Percentiles rank a stretch among this genome's conserved stretches.
phyloP scores from a whole-genome alignment of 2,888 invertebrate genomes.

The Caenorhabditis auriculariae region DNA sequence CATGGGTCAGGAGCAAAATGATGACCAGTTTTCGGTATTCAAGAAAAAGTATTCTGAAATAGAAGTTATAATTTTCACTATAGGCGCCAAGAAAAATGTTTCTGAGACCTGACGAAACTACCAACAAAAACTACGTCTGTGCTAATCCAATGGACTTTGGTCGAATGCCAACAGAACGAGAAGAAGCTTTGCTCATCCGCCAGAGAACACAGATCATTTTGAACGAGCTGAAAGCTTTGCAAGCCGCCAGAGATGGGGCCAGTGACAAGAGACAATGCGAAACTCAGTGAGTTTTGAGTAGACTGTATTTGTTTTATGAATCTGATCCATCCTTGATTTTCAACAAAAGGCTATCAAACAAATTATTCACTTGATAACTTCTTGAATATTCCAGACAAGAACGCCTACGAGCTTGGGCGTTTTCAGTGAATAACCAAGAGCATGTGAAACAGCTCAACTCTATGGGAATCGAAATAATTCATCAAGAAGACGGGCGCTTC shows the following conservation, averaged over 20 bases:
- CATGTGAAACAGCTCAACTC: slow-evolving; percentile 83
- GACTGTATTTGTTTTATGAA: background rate
- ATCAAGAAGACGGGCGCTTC: slow-evolving; percentile 84
- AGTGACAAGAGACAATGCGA: slow-evolving; percentile 14
- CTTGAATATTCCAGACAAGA: slow-evolving; percentile 49
- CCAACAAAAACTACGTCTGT: slow-evolving; percentile 22
- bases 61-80: background rate
- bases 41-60: too few relatives aligned
- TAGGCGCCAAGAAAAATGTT: slow-evolving; percentile 22
- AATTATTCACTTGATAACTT: too few relatives aligned
- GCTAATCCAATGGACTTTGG: slow-evolving; percentile 34
- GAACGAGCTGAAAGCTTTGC: slow-evolving; percentile 24
- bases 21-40: background rate
- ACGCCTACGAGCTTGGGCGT: slow-evolving; percentile 65
- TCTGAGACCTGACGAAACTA: slow-evolving; percentile 23
- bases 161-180: slow-evolving; percentile 22
- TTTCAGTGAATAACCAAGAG: slow-evolving; percentile 79
- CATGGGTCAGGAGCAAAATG: slow-evolving; percentile 22
- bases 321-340: too few relatives aligned
- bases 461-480: slow-evolving; percentile 91
- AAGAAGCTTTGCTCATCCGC: slow-evolving; percentile 33
- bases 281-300: slow-evolving; percentile 22
- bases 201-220: slow-evolving; percentile 42
- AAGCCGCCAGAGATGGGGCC: background rate
- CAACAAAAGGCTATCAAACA: too few relatives aligned